Conservation (phyloP, 2,113 vertebrate genomes). For the Saimiri boliviensis region DNA sequence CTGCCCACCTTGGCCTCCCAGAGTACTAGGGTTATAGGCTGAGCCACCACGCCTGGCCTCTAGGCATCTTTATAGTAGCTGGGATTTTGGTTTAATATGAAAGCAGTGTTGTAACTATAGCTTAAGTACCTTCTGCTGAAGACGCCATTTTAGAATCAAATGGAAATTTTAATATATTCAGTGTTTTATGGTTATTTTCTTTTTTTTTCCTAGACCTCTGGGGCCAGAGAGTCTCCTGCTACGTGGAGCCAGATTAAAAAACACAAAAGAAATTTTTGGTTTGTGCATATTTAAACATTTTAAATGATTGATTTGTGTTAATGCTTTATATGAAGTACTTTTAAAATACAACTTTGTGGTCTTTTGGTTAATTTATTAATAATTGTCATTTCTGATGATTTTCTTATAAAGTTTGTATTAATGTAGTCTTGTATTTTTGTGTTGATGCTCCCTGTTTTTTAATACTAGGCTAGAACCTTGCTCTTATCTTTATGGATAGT, state of each 20-base stretch:
- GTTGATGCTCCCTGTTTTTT: background rate
- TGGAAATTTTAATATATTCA: slow-evolving; percentile 51
- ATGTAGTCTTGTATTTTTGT: background rate
- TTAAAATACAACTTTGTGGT: slow-evolving; percentile 29
- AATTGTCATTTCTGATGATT: background rate
- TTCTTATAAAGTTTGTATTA: slow-evolving; percentile 28
- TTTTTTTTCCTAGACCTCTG: slow-evolving; percentile 88
- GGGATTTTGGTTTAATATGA: slow-evolving; percentile 45
- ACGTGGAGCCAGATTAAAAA: slow-evolving; percentile 98
- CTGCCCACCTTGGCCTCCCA: too few species aligned
- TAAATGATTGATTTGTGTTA: slow-evolving; percentile 58
- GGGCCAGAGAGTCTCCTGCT: slow-evolving; percentile 97
- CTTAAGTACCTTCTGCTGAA: slow-evolving; percentile 31
- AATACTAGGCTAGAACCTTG: background rate
- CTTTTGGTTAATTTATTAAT: slow-evolving; percentile 40
- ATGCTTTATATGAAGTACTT: slow-evolving; percentile 47
- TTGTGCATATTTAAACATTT: slow-evolving; percentile 80
- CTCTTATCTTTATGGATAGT: background rate
- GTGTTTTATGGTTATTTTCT: slow-evolving; percentile 50
- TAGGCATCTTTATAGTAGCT: slow-evolving; percentile 31
- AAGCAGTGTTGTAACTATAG: slow-evolving; percentile 38
- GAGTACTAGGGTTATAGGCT: too few species aligned
- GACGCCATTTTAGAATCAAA: slow-evolving; percentile 52
- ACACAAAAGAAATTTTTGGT: slow-evolving; percentile 99
- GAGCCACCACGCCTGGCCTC: too few species aligned